Conservation (phyloP, 2,113 vertebrate species). For the Melanerpes formicivorus region DNA sequence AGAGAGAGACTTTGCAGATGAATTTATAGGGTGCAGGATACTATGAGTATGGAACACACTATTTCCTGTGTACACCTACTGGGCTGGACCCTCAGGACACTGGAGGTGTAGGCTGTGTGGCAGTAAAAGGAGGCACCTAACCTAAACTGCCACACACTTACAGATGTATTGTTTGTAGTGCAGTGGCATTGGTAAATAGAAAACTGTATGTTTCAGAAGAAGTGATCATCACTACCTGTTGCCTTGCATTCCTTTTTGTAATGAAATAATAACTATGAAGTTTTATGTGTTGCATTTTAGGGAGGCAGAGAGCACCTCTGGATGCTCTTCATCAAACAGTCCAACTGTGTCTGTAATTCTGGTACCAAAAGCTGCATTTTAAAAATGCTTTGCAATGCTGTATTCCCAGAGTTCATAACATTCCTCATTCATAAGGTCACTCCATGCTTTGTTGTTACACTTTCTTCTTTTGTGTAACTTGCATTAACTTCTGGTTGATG, state of each 20-base stretch:
- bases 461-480: neutral
- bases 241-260: neutral
- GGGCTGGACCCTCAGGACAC: too few relatives aligned
- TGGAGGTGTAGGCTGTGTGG: too few relatives aligned
- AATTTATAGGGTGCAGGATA: too few relatives aligned
- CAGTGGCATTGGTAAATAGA: neutral
- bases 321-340: neutral
- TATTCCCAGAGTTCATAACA: neutral
- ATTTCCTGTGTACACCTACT: too few relatives aligned
- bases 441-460: neutral
- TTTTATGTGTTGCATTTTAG: neutral
- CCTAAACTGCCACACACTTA: neutral
- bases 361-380: neutral
- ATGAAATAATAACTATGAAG: neutral
- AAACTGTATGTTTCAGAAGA: neutral
- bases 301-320: neutral
- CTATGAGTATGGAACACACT: too few relatives aligned
- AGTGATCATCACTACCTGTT: neutral
- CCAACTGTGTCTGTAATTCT: neutral
- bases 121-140: too few relatives aligned
- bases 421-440: neutral
- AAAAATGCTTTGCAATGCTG: neutral
- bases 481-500: neutral
- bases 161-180: neutral
- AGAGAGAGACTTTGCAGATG: too few relatives aligned